phyloP scores from a whole-genome alignment of 1,140 invertebrate genomes.

The Rhizoglyphus robini region DNA sequence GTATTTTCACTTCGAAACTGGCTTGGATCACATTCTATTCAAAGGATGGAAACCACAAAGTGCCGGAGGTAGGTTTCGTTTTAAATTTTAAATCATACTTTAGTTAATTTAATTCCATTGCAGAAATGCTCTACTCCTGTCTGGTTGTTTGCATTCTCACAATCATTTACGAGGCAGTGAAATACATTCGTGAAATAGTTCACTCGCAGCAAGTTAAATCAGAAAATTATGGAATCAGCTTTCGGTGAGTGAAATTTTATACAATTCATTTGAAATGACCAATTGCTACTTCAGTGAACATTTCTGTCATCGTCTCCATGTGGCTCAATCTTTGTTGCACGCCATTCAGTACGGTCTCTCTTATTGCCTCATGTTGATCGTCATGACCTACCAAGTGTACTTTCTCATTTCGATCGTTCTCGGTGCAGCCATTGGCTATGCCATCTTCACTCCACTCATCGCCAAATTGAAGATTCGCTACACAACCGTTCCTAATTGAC shows the following conservation, averaged over 20 bases:
- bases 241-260: too few species aligned
- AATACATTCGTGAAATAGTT: background rate
- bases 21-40: background rate
- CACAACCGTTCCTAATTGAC: too few species aligned
- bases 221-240: too few species aligned
- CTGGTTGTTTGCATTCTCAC: background rate
- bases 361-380: slow-evolving; percentile 41
- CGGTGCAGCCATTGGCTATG: slow-evolving; percentile 38
- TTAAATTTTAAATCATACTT: background rate
- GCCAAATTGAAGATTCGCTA: too few species aligned
- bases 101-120: background rate
- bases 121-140: background rate
- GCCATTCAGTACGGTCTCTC: slow-evolving; percentile 42
- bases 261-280: background rate
- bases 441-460: slow-evolving; percentile 29
- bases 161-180: background rate
- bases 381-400: slow-evolving; percentile 43
- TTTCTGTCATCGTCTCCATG: slow-evolving; percentile 59
- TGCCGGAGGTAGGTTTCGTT: background rate
- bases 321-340: slow-evolving; percentile 50
- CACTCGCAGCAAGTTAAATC: background rate
- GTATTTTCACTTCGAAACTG: slow-evolving; percentile 1
- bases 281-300: background rate
- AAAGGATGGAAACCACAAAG: slow-evolving; percentile 1
- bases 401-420: slow-evolving; percentile 37